Evolutionary conservation across 2,888 invertebrate species (phyloP).

Genomic region (Drosophila flavopinicola): DNA sequence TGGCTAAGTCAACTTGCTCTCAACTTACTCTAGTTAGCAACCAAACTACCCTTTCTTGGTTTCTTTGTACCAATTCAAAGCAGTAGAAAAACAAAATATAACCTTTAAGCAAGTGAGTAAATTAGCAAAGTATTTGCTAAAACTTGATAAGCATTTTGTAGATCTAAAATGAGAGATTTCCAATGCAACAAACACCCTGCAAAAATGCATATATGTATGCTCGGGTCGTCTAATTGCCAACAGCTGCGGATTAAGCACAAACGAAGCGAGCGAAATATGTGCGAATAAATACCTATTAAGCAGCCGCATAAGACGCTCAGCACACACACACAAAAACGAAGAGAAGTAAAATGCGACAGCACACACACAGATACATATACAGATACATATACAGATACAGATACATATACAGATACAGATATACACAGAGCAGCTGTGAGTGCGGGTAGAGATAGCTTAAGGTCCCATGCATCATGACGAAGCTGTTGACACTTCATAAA

Average conservation of each 20-base stretch:
- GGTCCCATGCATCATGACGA: slow-evolving; percentile 73
- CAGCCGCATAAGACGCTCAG: slow-evolving; percentile 23
- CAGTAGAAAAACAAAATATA: background rate
- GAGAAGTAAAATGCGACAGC: slow-evolving; percentile 12
- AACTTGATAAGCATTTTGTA: background rate
- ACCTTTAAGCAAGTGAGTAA: background rate
- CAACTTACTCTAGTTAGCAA: background rate
- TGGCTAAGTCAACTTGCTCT: background rate
- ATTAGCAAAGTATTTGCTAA: background rate
- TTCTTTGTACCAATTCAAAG: background rate
- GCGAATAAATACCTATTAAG: slow-evolving; percentile 57
- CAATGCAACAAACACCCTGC: background rate
- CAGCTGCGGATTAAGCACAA: slow-evolving; percentile 13
- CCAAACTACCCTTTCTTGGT: background rate
- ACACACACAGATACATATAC: slow-evolving; percentile 6
- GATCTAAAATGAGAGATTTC: background rate
- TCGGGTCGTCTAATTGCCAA: slow-evolving; percentile 23
- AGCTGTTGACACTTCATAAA: slow-evolving; percentile 77
- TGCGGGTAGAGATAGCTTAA: slow-evolving; percentile 66
- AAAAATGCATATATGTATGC: background rate
- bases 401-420: slow-evolving; percentile 1
- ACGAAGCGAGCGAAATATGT: slow-evolving; percentile 14
- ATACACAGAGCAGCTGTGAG: slow-evolving; percentile 17
- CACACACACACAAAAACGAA: slow-evolving; percentile 19
- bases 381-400: background rate